These are phyloP conservation scores for Leptoclinus maculatus DNA, from an alignment of 2,797 vertebrate species.

Conservation along the genomic window DNA sequence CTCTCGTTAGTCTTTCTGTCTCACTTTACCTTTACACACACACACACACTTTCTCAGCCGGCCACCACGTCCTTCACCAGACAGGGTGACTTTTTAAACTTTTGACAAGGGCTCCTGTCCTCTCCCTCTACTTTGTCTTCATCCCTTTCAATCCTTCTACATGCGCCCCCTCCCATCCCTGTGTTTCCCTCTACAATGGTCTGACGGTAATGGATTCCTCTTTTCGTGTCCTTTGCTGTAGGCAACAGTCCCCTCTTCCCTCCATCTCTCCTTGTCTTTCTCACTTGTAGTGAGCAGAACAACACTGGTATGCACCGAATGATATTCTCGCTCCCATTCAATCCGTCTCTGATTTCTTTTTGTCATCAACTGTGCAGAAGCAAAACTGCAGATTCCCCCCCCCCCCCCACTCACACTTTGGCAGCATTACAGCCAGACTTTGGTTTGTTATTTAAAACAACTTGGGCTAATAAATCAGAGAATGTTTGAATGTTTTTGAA, in stretches of 20 bases:
- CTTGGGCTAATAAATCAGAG: not conserved
- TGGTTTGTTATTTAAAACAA: not conserved
- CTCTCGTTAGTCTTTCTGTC: slow-evolving; percentile 39
- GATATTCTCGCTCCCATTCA: not conserved
- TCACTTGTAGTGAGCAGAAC: slow-evolving; percentile 4
- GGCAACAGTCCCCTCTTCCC: not conserved
- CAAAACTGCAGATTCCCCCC: slow-evolving; percentile 5
- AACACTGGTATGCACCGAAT: slow-evolving; percentile 2
- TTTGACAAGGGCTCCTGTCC: not conserved
- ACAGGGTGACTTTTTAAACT: slow-evolving; percentile 7
- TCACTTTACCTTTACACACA: slow-evolving; percentile 44
- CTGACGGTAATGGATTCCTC: slow-evolving; percentile 21
- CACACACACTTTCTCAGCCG: slow-evolving; percentile 6
- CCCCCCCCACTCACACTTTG: too few relatives aligned
- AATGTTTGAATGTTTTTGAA: slow-evolving; percentile 3
- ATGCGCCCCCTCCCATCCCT: not conserved
- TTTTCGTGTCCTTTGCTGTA: slow-evolving; percentile 21
- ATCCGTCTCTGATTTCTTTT: not conserved
- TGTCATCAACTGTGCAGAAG: not conserved
- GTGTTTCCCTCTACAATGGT: slow-evolving; percentile 2
- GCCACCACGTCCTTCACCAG: not conserved
- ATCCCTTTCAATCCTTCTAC: slow-evolving; percentile 6
- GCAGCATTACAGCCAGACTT: slow-evolving; percentile 2
- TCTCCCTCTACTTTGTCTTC: slow-evolving; percentile 1
- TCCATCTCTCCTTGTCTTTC: slow-evolving; percentile 22